Percentiles rank a stretch among this genome's conserved stretches.
Evolutionary conservation across 2,113 vertebrate species (phyloP).

Genomic region (Hippocampus comes): DNA sequence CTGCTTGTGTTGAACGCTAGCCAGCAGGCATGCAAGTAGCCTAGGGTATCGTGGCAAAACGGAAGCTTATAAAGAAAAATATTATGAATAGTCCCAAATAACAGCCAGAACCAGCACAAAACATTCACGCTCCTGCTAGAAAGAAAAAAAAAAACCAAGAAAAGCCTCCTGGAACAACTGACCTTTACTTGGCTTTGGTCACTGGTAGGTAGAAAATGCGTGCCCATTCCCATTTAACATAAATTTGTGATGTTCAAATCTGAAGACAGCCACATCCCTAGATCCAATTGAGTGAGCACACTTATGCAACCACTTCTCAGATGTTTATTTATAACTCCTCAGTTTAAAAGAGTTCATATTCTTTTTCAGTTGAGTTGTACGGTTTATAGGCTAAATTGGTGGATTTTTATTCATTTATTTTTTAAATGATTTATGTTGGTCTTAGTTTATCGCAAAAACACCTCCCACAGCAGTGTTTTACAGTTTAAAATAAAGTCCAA

Average conservation of each 20-base stretch:
- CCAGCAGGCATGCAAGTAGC: not conserved
- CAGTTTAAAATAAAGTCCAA: too few species aligned
- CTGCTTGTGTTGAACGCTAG: conserved; percentile 31
- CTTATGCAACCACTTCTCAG: too few species aligned
- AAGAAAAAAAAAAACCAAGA: not conserved
- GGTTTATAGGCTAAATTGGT: not conserved
- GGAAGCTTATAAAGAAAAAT: not conserved
- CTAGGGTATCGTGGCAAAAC: conserved; percentile 3
- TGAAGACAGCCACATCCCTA: not conserved
- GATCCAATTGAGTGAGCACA: too few species aligned
- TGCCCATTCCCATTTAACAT: not conserved
- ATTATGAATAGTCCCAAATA: not conserved
- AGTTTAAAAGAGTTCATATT: not conserved
- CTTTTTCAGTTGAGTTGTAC: not conserved
- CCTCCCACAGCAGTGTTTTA: too few species aligned
- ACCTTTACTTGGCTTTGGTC: not conserved
- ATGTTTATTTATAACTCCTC: too few species aligned
- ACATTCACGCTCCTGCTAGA: not conserved
- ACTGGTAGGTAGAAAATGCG: not conserved
- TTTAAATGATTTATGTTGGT: too few species aligned
- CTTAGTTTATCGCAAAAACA: not conserved
- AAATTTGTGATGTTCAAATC: not conserved
- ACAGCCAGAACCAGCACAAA: not conserved
- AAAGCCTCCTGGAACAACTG: not conserved
- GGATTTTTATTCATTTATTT: too few species aligned